phyloP scores from a whole-genome alignment of 2,113 vertebrate genomes.

The Muscicapa adusta region DNA sequence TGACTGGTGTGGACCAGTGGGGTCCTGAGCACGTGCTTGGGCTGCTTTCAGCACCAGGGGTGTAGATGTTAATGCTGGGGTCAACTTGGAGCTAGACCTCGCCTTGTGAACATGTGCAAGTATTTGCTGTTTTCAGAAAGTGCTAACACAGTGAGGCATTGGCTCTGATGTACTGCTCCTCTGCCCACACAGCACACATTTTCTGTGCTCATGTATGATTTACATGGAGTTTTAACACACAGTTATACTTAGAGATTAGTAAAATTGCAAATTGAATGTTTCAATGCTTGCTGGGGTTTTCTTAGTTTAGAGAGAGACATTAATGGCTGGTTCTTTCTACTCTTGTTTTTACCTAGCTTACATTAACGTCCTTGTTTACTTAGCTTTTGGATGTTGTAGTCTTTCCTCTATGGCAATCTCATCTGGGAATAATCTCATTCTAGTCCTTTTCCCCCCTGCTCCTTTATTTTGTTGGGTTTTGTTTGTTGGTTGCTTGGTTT shows the following conservation, averaged over 20 bases:
- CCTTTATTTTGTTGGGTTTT: background rate
- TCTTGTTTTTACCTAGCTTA: background rate
- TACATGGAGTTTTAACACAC: background rate
- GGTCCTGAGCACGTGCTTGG: background rate
- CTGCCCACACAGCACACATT: background rate
- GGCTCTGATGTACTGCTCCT: background rate
- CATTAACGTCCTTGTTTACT: background rate
- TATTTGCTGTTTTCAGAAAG: background rate
- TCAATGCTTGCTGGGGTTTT: background rate
- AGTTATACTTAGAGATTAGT: background rate
- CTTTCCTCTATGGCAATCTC: background rate
- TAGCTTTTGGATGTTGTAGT: background rate
- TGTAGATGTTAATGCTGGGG: background rate
- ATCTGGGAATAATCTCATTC: background rate
- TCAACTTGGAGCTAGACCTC: background rate
- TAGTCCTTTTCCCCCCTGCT: accelerated
- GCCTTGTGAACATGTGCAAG: background rate
- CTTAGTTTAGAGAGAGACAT: background rate
- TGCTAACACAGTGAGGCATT: accelerated
- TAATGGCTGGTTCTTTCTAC: background rate
- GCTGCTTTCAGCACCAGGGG: background rate
- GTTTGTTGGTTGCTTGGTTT: background rate
- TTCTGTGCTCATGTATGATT: background rate
- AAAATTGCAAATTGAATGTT: background rate
- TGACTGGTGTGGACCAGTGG: background rate